Percentiles rank a stretch among this genome's conserved stretches.
Evolutionary conservation across 2,797 vertebrate species (phyloP).

Genomic region (Gila robusta): DNA sequence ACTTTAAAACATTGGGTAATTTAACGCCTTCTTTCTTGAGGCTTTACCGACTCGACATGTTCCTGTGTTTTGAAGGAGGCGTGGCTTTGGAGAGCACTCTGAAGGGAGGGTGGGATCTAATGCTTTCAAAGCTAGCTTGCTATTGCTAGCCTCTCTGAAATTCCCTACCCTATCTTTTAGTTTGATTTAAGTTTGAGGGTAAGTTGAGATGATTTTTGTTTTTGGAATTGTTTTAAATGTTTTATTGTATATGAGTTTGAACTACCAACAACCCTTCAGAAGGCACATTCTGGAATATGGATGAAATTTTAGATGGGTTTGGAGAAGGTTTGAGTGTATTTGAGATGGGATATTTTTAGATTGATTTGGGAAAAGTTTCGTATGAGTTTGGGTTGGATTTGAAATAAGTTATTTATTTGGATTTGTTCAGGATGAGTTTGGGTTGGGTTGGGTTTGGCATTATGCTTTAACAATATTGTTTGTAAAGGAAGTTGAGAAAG

Average conservation of each 20-base stretch:
- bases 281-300: background rate
- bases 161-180: background rate
- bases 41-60: too few relatives aligned
- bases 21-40: too few relatives aligned
- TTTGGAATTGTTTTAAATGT: background rate
- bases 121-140: too few relatives aligned
- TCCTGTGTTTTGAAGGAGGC: too few relatives aligned
- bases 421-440: background rate
- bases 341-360: background rate
- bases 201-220: background rate
- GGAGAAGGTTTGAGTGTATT: background rate
- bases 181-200: background rate
- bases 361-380: background rate
- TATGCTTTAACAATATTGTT: background rate
- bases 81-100: too few relatives aligned
- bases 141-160: too few relatives aligned
- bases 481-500: conserved; percentile 9
- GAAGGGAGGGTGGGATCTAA: too few relatives aligned
- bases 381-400: background rate
- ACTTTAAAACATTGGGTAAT: too few relatives aligned
- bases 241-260: background rate
- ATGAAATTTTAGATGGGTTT: background rate
- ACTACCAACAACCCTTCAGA: background rate
- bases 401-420: background rate
- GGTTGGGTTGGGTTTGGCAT: background rate